phyloP scores from a whole-genome alignment of 2,888 invertebrate genomes.

The Autographa gamma region DNA sequence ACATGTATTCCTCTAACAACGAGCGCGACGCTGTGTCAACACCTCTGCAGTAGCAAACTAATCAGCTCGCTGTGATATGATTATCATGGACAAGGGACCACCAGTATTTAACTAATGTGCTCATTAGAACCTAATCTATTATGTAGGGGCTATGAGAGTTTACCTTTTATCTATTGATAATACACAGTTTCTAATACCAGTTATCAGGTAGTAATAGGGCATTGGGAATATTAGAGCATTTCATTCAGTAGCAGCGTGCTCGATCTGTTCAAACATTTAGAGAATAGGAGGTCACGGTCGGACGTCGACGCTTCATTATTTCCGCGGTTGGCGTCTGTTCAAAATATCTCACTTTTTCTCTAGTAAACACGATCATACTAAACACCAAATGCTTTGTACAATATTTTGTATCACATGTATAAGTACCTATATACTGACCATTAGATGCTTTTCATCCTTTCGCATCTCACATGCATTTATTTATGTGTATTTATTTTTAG shows the following conservation, averaged over 20 bases:
- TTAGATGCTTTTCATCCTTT: too few relatives aligned
- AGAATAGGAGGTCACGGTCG: slow-evolving; percentile 74
- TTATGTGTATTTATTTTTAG: too few relatives aligned
- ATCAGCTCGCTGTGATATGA: not conserved
- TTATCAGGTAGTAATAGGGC: slow-evolving; percentile 33
- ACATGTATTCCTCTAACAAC: slow-evolving; percentile 31
- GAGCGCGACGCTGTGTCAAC: slow-evolving; percentile 12
- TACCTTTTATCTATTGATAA: slow-evolving; percentile 36
- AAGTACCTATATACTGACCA: too few relatives aligned
- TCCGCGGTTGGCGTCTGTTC: slow-evolving; percentile 60
- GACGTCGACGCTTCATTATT: slow-evolving; percentile 65
- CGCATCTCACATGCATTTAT: too few relatives aligned
- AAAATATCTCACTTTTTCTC: slow-evolving; percentile 67
- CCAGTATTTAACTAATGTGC: not conserved
- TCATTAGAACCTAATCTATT: slow-evolving; percentile 14
- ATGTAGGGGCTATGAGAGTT: slow-evolving; percentile 10
- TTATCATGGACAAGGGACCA: not conserved
- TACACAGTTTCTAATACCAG: slow-evolving; percentile 33
- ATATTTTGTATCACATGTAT: not conserved
- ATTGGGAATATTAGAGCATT: slow-evolving; percentile 21
- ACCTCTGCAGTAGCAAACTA: slow-evolving; percentile 12
- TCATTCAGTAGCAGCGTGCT: slow-evolving; percentile 18
- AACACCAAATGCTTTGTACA: not conserved
- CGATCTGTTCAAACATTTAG: slow-evolving; percentile 39
- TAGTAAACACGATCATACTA: slow-evolving; percentile 28